Conservation (phyloP, 2,888 invertebrate genomes). For the Cecidostiba fungosa region DNA sequence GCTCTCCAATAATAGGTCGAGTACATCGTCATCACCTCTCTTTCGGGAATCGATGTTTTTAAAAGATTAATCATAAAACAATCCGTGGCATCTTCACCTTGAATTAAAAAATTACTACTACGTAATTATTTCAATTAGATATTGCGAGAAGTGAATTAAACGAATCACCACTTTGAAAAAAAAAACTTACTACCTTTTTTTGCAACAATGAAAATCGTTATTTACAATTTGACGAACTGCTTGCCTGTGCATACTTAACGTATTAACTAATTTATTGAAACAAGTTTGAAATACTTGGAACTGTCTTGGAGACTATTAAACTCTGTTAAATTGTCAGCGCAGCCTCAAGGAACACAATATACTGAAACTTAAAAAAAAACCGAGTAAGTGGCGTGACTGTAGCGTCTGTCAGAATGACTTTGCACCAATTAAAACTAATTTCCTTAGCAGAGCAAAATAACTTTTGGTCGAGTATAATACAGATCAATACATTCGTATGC, state of each 20-base stretch:
- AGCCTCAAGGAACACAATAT: neutral
- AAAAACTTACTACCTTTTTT: neutral
- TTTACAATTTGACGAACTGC: too few species aligned
- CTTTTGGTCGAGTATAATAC: neutral
- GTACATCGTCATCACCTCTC: neutral
- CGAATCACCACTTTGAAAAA: neutral
- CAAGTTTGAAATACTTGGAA: neutral
- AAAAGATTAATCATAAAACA: neutral
- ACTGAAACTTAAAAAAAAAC: neutral
- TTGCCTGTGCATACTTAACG: too few species aligned
- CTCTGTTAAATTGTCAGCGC: neutral
- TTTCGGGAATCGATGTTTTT: slow-evolving; percentile 15
- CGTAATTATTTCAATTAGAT: neutral
- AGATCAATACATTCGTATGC: neutral
- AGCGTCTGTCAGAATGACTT: neutral
- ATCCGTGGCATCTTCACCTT: neutral
- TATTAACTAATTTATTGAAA: too few species aligned
- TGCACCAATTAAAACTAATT: slow-evolving; percentile 32
- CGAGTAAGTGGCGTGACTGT: neutral
- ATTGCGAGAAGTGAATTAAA: neutral
- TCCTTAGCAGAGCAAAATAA: slow-evolving; percentile 18
- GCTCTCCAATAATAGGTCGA: neutral
- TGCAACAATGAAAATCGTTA: neutral
- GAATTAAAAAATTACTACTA: neutral
- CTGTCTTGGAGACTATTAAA: neutral